Conservation (phyloP, 2,797 vertebrate species). For the Micropoecilia bifurca region DNA sequence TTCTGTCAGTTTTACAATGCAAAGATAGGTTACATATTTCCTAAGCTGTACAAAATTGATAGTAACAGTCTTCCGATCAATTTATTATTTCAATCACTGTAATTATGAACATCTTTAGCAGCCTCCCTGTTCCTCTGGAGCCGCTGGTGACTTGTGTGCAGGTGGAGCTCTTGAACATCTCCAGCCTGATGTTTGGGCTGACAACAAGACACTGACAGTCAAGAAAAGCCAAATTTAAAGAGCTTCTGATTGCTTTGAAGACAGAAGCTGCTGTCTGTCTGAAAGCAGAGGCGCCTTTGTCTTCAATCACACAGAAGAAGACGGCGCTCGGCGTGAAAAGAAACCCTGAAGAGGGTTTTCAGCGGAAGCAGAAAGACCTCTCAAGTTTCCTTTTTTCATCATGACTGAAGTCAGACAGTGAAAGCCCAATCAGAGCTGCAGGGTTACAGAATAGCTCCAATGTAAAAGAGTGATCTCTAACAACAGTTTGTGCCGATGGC, state of each 20-base stretch:
- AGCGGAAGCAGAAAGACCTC: slow-evolving; percentile 32
- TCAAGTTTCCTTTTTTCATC: slow-evolving; percentile 29
- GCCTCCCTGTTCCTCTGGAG: background rate
- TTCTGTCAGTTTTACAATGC: background rate
- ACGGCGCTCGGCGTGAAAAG: slow-evolving; percentile 16
- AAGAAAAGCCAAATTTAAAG: slow-evolving; percentile 18
- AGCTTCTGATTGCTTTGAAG: slow-evolving; percentile 25
- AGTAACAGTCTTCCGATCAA: background rate
- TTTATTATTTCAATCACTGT: background rate
- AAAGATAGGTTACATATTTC: background rate
- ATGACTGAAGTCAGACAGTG: slow-evolving; percentile 39
- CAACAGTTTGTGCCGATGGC: slow-evolving; percentile 33
- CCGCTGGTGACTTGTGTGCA: slow-evolving; percentile 15
- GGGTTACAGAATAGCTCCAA: slow-evolving; percentile 34
- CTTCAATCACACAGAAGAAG: slow-evolving; percentile 34
- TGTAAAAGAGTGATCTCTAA: slow-evolving; percentile 30
- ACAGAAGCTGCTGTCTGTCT: slow-evolving; percentile 20
- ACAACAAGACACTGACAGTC: slow-evolving; percentile 26
- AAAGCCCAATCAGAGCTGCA: slow-evolving; percentile 58
- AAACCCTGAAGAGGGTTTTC: slow-evolving; percentile 32
- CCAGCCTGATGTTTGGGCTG: slow-evolving; percentile 21
- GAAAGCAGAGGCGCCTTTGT: slow-evolving; percentile 40
- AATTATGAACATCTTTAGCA: background rate
- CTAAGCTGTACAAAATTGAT: background rate
- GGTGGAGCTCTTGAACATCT: slow-evolving; percentile 21